Evolutionary conservation across 2,113 vertebrate species (phyloP).

Genomic region (Odontesthes bonariensis): DNA sequence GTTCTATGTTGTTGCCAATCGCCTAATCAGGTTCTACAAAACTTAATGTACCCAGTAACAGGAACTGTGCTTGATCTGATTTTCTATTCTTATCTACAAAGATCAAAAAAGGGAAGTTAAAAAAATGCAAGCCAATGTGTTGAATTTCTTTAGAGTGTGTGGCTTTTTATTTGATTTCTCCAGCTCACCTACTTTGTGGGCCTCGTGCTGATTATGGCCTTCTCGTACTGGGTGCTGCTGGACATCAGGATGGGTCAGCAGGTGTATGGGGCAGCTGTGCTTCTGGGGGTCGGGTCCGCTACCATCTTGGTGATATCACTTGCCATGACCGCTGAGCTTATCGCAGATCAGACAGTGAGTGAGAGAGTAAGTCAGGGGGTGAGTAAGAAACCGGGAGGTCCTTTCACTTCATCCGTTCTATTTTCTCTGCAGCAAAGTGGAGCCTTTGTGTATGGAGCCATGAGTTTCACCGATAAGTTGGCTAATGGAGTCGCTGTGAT

Average conservation of each 20-base stretch:
- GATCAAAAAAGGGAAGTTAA: too few species aligned
- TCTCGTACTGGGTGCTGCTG: constrained; percentile 91
- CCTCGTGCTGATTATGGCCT: constrained; percentile 88
- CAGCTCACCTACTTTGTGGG: constrained; percentile 93
- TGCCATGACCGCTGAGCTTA: constrained; percentile 95
- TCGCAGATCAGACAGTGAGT: constrained; percentile 89
- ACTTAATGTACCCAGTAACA: too few species aligned
- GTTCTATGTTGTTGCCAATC: too few species aligned
- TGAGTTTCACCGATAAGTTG: constrained; percentile 97
- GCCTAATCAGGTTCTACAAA: too few species aligned
- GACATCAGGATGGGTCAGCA: constrained; percentile 72
- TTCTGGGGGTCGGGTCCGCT: constrained; percentile 89
- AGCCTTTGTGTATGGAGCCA: constrained; percentile 94
- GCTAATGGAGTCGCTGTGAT: constrained; percentile 93
- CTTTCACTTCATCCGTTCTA: neutral
- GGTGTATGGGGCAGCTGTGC: constrained; percentile 85
- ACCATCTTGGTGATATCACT: constrained; percentile 95
- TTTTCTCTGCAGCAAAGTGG: constrained; percentile 86
- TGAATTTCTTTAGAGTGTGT: neutral
- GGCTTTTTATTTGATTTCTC: constrained; percentile 4
- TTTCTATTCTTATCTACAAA: too few species aligned
- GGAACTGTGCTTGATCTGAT: too few species aligned
- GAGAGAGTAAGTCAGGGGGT: too few species aligned
- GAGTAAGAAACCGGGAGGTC: neutral
- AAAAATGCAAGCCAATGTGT: too few species aligned